phyloP scores from a whole-genome alignment of 2,888 invertebrate species.

The Athetis lepigone region DNA sequence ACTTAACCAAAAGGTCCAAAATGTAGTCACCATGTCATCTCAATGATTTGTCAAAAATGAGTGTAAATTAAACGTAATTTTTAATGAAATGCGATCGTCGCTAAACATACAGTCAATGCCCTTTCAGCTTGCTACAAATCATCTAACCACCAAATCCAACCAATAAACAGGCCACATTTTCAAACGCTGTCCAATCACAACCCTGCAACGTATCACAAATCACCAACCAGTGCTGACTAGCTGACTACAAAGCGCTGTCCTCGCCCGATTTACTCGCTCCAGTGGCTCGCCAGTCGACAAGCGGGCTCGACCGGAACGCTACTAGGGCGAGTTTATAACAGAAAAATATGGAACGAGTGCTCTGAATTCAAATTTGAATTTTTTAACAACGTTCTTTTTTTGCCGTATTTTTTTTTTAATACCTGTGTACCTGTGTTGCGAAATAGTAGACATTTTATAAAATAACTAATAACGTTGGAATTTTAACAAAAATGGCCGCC shows the following conservation, averaged over 20 bases:
- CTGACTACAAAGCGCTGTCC: constrained; percentile 43
- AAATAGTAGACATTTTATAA: too few relatives aligned
- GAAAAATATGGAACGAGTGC: constrained; percentile 36
- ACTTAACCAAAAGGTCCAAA: too few relatives aligned
- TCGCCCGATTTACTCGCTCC: constrained; percentile 49
- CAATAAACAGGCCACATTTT: constrained; percentile 8
- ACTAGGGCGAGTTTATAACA: constrained; percentile 22
- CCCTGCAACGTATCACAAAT: constrained; percentile 32
- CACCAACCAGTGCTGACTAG: constrained; percentile 32
- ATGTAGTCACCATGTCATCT: too few relatives aligned
- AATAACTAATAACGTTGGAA: not conserved
- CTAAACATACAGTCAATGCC: too few relatives aligned
- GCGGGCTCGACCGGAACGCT: constrained; percentile 39
- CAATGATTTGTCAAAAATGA: too few relatives aligned
- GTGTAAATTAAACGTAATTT: too few relatives aligned
- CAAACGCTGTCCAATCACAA: constrained; percentile 16
- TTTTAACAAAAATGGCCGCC: not conserved
- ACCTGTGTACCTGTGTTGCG: rapidly evolving
- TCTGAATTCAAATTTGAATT: constrained; percentile 36
- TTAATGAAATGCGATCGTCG: too few relatives aligned
- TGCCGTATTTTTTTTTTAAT: not conserved
- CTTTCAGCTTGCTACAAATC: too few relatives aligned
- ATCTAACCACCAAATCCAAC: too few relatives aligned
- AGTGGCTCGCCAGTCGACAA: constrained; percentile 31
- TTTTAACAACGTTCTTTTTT: constrained; percentile 1